Conservation (phyloP, 2,888 invertebrate genomes). For the Brenthis hecate region DNA sequence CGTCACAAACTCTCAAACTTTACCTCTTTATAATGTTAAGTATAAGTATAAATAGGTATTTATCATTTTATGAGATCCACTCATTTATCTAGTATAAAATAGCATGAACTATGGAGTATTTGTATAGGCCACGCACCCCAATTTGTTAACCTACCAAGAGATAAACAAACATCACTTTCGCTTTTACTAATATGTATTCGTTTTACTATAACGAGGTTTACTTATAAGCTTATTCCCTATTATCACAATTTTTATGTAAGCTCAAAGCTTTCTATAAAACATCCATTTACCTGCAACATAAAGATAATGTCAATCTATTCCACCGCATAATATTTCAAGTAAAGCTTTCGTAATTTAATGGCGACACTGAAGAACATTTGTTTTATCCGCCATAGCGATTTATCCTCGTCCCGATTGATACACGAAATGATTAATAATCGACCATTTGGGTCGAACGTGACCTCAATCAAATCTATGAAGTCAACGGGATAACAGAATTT, state of each 20-base stretch:
- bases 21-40: too few species aligned
- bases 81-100: too few species aligned
- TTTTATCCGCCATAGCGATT: slow-evolving; percentile 51
- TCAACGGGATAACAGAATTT: not conserved
- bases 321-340: slow-evolving; percentile 28
- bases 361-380: slow-evolving; percentile 43
- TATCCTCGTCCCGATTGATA: slow-evolving; percentile 53
- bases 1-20: too few species aligned
- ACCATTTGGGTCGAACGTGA: slow-evolving; percentile 52
- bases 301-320: slow-evolving; percentile 18
- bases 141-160: too few species aligned
- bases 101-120: too few species aligned
- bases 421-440: slow-evolving; percentile 69
- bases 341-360: slow-evolving; percentile 30
- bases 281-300: not conserved
- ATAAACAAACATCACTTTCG: too few species aligned
- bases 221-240: not conserved
- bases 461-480: slow-evolving; percentile 17
- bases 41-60: too few species aligned
- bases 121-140: too few species aligned
- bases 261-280: not conserved
- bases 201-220: too few species aligned
- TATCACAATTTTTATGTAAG: not conserved
- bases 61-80: too few species aligned
- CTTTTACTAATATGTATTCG: too few species aligned